These are phyloP conservation scores for Drosophila phalerata DNA, from an alignment of 2,888 invertebrate genomes.

Conservation along the genomic window DNA sequence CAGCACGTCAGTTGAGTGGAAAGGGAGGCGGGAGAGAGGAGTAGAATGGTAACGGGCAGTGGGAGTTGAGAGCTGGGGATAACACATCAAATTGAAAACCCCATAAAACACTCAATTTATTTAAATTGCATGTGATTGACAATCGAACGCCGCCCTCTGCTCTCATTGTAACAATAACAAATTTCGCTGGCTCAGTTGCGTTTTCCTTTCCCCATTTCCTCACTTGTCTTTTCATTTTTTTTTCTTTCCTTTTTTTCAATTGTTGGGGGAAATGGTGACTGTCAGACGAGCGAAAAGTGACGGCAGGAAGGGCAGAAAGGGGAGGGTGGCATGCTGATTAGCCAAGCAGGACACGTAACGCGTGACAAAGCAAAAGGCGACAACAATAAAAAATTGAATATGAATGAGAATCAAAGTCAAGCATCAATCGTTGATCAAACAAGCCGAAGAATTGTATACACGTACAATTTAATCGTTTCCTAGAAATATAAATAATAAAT, in stretches of 20 bases:
- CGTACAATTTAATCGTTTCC: background rate
- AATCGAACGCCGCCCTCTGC: conserved; percentile 54
- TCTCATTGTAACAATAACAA: conserved; percentile 57
- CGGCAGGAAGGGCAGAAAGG: background rate
- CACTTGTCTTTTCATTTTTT: background rate
- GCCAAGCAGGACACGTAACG: conserved; percentile 75
- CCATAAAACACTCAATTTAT: conserved; percentile 82
- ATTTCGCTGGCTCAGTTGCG: conserved; percentile 50
- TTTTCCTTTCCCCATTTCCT: background rate
- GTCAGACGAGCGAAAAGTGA: background rate
- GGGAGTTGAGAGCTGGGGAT: background rate
- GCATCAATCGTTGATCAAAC: background rate
- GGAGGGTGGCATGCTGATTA: conserved; percentile 57
- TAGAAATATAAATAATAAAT: too few species aligned
- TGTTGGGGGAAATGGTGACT: conserved; percentile 1
- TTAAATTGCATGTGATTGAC: conserved; percentile 82
- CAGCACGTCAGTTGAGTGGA: conserved; percentile 5
- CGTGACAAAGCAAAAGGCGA: conserved; percentile 68
- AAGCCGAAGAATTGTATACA: conserved; percentile 23
- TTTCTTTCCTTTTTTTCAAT: background rate
- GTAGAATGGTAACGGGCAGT: background rate
- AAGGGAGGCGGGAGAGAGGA: background rate
- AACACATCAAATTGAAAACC: conserved; percentile 77
- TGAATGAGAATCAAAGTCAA: conserved; percentile 60
- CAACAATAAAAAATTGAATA: conserved; percentile 75